Evolutionary conservation across 2,888 invertebrate genomes (phyloP).

Genomic region (Nymphalis c-album): DNA sequence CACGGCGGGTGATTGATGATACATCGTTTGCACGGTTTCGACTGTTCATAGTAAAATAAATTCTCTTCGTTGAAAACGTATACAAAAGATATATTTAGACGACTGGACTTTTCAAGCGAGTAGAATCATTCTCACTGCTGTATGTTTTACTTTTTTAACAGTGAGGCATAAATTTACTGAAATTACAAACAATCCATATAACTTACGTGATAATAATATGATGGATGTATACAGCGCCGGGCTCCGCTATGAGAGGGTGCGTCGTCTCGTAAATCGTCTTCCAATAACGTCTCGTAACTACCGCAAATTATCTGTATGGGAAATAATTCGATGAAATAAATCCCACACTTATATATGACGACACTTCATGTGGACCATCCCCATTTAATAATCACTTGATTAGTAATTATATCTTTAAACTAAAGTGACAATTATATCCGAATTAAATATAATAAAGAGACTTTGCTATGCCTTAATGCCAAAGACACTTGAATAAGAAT

Average conservation of each 20-base stretch:
- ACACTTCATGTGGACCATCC: too few relatives aligned
- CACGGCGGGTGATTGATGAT: not conserved
- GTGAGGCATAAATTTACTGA: not conserved
- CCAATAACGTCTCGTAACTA: constrained; percentile 56
- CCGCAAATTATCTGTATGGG: constrained; percentile 65
- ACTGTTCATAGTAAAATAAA: constrained; percentile 8
- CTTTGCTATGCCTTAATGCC: too few relatives aligned
- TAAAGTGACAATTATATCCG: too few relatives aligned
- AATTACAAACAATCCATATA: constrained; percentile 5
- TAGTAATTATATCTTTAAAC: too few relatives aligned
- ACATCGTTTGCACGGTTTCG: constrained; percentile 5
- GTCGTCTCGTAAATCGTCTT: constrained; percentile 56
- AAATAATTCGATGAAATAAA: constrained; percentile 11
- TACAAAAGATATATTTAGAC: constrained; percentile 9
- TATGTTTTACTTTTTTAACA: constrained; percentile 7
- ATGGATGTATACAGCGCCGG: constrained; percentile 66
- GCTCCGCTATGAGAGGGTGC: constrained; percentile 57
- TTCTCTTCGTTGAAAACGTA: constrained; percentile 6
- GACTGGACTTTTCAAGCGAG: not conserved
- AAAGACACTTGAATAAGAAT: too few relatives aligned
- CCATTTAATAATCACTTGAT: too few relatives aligned
- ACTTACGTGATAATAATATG: constrained; percentile 73
- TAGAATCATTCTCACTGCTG: constrained; percentile 6
- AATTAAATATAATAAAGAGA: too few relatives aligned
- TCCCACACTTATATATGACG: too few relatives aligned